A percentile compares a stretch with the other conserved stretches of the same genome.
phyloP scores from a whole-genome alignment of 2,113 vertebrate species.

The Sprattus sprattus region DNA sequence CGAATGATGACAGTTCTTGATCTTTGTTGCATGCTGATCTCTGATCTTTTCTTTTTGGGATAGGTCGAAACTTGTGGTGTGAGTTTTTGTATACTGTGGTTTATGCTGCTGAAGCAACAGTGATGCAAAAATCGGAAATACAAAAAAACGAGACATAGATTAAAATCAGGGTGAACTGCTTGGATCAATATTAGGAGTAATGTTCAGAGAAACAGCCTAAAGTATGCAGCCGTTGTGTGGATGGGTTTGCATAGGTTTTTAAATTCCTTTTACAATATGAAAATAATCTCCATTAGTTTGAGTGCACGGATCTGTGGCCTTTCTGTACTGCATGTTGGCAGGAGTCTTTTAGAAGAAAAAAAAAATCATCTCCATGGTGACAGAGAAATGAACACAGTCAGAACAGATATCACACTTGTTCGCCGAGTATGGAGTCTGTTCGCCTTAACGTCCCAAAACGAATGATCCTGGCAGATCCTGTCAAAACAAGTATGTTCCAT shows the following conservation, averaged over 20 bases:
- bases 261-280: not conserved
- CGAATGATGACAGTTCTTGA: not conserved
- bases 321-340: constrained; percentile 26
- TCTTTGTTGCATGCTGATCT: not conserved
- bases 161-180: not conserved
- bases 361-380: constrained; percentile 48
- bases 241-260: not conserved
- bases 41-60: not conserved
- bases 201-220: not conserved
- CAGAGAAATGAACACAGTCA: constrained; percentile 53
- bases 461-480: constrained; percentile 52
- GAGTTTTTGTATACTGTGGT: not conserved
- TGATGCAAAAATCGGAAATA: constrained; percentile 8
- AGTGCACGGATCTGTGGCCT: constrained; percentile 23
- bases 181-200: not conserved
- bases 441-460: constrained; percentile 48
- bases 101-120: not conserved
- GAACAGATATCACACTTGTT: constrained; percentile 62
- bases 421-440: constrained; percentile 53
- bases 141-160: not conserved
- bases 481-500: constrained; percentile 40
- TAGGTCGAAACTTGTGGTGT: not conserved
- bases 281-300: not conserved
- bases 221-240: no score
- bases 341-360: constrained; percentile 13